Evolutionary conservation across 2,888 invertebrate species (phyloP), one percentile per base, ranked within the genome.

Genomic region (Mythimna albipuncta): DNA sequence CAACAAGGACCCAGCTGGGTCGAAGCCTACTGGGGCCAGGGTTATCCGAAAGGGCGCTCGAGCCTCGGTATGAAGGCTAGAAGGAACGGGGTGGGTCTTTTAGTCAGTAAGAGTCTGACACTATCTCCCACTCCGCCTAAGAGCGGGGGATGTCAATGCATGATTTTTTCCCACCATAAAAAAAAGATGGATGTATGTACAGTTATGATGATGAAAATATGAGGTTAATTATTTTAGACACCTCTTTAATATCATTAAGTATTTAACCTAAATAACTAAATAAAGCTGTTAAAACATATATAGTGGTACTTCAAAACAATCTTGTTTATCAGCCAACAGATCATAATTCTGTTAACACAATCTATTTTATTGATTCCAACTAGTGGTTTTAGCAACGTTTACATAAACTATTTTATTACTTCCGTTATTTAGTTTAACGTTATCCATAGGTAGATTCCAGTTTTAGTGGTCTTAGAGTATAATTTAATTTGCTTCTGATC

Each of bases 341-440:
- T 58, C 74, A 70, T 83, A 70, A 83, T 19, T 59, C 74, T 68
- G 70, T 74, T 70, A 64, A 19, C 57, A 68, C n/a, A 9, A 26
- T 47, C 69, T 70, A 32, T 79, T 73, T 83, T 81, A 81, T 58
- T 54, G 64, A 26, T 59, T 61, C 52, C 78, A 41, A 57, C 71
- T 64, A 44, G 63, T 52, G 77, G 70, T 71, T 74, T n/a, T n/a
- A 16, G 19, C 41, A 74, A 65, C 35, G 69, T 66, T 75, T 75
- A 65, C 64, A 21, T 65, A 21, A 68, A 77, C 59, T 47, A 52
- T 77, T 73, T 85, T 69, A 86, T 59, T 68, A 50, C 66, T 72
- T 82, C 75, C 82, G 85, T 61, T 72, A 64, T 75, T 75, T 76
- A 75, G 64, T 64, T 75, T 58, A 52, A 69, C 41, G 69, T 72